Percentiles rank a stretch among this genome's conserved stretches.
Conservation (phyloP, 2,797 vertebrate species). For the Sphaeramia orbicularis region DNA sequence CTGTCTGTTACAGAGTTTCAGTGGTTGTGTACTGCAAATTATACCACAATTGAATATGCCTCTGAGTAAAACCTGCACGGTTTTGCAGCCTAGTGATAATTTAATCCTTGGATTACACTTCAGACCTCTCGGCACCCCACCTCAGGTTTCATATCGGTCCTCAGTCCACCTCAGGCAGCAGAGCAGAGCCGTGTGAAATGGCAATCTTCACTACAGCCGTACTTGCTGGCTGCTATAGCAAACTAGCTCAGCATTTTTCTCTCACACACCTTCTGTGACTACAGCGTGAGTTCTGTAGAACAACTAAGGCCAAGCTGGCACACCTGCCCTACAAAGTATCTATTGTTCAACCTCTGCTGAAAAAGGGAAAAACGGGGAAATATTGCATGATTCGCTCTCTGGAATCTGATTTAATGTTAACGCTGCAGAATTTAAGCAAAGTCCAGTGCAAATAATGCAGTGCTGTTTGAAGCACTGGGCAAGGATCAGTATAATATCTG, state of each 20-base stretch:
- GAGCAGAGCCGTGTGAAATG: constrained; percentile 61
- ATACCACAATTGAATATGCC: constrained; percentile 37
- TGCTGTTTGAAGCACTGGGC: constrained; percentile 6
- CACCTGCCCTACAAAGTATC: constrained; percentile 70
- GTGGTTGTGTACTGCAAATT: constrained; percentile 34
- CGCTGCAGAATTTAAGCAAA: constrained; percentile 62
- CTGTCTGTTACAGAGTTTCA: constrained; percentile 19
- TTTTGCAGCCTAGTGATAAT: constrained; percentile 32
- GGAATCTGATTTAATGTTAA: constrained; percentile 55
- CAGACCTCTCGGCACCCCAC: constrained; percentile 36
- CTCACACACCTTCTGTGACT: constrained; percentile 53
- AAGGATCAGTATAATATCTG: constrained; percentile 22
- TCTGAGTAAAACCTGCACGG: constrained; percentile 30
- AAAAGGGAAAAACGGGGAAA: constrained; percentile 41
- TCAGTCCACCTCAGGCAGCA: constrained; percentile 59
- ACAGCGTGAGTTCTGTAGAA: constrained; percentile 56
- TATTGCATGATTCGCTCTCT: constrained; percentile 49
- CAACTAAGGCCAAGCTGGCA: constrained; percentile 61
- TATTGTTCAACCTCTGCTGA: constrained; percentile 65
- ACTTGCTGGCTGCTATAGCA: constrained; percentile 60
- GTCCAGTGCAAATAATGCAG: constrained; percentile 42
- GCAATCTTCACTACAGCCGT: constrained; percentile 52
- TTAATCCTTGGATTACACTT: constrained; percentile 62
- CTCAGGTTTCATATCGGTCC: constrained; percentile 61
- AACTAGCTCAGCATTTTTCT: constrained; percentile 73